Base-by-base conservation (phyloP, 2,113 vertebrate genomes). In the Anguilla japonica region DNA sequence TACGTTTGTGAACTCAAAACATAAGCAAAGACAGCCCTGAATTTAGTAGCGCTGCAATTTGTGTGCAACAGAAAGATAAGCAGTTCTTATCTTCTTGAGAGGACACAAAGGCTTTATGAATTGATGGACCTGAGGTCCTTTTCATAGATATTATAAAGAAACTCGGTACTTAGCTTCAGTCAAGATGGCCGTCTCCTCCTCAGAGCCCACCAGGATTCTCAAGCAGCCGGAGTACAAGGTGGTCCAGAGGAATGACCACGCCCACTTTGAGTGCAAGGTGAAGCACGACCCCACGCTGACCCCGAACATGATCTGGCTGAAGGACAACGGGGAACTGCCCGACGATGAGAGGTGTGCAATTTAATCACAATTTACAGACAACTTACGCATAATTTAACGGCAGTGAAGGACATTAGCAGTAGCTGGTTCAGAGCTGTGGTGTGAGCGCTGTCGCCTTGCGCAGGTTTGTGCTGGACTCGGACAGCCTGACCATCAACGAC, bases 161-260 rank as follows among this genome's bases (percentile, higher is more conserved):
- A 53, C 9, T 53, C 0, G 13, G 50, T 53, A 53, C 7, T 53
- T 53, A 9, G 11, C 50, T 11, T 2, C 50, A 53, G 50, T 14
- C 50, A 11, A 11, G 50, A 53, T 53, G 50, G 13, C 39, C 57
- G 41, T 84, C 1, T 84, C 29, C 80, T 56, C 4, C 92, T 46
- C 93, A 99, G 98, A 98, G 90, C 97, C 98, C 57, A 99, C 98
- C 0, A 97, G 97, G 86, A 98, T 99, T 92, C 95, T 99, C 87
- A 97, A 95, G 90, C 97, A 98, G 87, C 98, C 98, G 0, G 96
- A 97, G 90, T 98, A 98, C 91, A 97, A 95, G 89, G 94, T 96
- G 82, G 95, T 98, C 41, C 97, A 98, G 92, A 96, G 95, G 89
- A 95, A 96, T 41, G 94, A 95, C 86, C 96, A 92, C 0, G 97